A percentile compares a stretch with the other conserved stretches of the same genome.
Evolutionary conservation across 2,797 vertebrate genomes (phyloP).

Genomic region (Ptychadena robeensis): DNA sequence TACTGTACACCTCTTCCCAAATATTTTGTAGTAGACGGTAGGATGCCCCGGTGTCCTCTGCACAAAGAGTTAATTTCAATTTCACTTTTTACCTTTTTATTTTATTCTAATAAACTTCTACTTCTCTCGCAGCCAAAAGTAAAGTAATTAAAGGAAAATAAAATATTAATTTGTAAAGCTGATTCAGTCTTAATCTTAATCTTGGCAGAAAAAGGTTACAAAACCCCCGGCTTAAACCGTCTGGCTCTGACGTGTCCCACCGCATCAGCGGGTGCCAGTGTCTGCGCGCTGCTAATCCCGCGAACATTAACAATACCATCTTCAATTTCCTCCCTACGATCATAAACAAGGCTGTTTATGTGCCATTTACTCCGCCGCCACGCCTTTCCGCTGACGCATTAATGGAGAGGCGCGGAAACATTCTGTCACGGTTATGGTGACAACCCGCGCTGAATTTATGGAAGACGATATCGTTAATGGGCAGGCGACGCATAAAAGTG

Average conservation of each 20-base stretch:
- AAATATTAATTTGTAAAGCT: not conserved
- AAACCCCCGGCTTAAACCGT: not conserved
- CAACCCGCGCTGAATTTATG: slow-evolving; percentile 9
- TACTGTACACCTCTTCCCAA: no score
- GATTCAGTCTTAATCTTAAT: slow-evolving; percentile 8
- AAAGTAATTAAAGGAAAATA: slow-evolving; percentile 1
- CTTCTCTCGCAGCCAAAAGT: not conserved
- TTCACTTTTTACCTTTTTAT: not conserved
- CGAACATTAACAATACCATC: slow-evolving; percentile 7
- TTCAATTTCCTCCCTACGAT: slow-evolving; percentile 20
- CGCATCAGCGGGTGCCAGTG: not conserved
- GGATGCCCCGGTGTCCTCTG: not conserved
- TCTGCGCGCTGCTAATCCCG: not conserved
- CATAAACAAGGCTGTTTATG: slow-evolving; percentile 1
- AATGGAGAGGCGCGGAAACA: slow-evolving; percentile 21
- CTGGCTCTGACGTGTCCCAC: not conserved
- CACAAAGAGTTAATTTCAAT: not conserved
- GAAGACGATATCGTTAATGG: slow-evolving; percentile 32
- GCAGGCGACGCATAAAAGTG: slow-evolving; percentile 31
- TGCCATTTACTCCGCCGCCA: not conserved
- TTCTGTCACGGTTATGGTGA: slow-evolving; percentile 19
- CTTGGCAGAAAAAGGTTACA: not conserved
- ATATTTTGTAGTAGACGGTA: no score
- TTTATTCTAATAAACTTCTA: not conserved
- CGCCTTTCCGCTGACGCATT: not conserved